Percentiles rank a stretch among this genome's conserved stretches.
Evolutionary conservation across 1,140 invertebrate genomes (phyloP).

Genomic region (Neomicropteryx cornuta): DNA sequence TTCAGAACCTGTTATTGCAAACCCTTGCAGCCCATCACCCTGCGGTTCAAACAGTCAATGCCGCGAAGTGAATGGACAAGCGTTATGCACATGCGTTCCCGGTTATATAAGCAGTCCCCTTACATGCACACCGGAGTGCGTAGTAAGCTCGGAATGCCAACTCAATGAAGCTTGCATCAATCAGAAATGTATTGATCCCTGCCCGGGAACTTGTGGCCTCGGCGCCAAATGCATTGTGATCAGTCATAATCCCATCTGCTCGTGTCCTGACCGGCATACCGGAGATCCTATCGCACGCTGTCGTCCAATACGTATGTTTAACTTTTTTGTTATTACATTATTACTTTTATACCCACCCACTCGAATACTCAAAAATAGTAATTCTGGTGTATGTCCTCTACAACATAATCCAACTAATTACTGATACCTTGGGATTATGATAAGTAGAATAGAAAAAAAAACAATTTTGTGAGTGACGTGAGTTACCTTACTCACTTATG

Average conservation of each 20-base stretch:
- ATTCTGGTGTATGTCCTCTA: no score
- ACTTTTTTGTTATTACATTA: no score
- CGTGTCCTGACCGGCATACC: constrained; percentile 41
- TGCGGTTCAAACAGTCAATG: constrained; percentile 33
- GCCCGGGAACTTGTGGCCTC: constrained; percentile 41
- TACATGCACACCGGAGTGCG: constrained; percentile 48
- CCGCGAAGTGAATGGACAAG: constrained; percentile 32
- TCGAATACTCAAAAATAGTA: no score
- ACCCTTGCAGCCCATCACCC: constrained; percentile 38
- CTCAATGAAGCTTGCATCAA: constrained; percentile 48
- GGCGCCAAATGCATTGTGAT: constrained; percentile 43
- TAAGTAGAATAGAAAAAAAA: no score
- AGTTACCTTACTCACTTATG: no score
- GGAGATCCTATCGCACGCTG: constrained; percentile 49
- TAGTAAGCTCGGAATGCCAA: constrained; percentile 51
- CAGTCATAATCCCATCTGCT: constrained; percentile 47
- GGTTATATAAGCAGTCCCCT: constrained; percentile 46
- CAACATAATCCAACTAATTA: no score
- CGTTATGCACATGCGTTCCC: constrained; percentile 47
- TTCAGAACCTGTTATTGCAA: no score
- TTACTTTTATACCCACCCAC: no score
- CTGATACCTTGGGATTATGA: no score
- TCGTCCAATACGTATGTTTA: constrained; percentile 36
- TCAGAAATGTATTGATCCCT: constrained; percentile 51
- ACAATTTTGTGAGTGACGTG: no score